Conservation (phyloP, 2,797 vertebrate species). For the Geotria australis region DNA sequence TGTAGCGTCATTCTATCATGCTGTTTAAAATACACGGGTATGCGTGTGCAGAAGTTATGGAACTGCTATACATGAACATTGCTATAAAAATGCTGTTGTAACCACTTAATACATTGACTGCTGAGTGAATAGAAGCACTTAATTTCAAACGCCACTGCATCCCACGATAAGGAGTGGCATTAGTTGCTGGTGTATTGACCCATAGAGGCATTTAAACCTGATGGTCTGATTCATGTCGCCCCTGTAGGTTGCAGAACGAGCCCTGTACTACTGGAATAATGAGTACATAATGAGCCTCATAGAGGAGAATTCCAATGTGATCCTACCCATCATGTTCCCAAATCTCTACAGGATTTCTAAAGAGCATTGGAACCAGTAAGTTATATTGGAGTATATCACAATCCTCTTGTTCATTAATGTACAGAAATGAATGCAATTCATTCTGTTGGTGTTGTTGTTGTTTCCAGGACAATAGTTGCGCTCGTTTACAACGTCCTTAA, state of each 20-base stretch:
- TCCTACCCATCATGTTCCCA: neutral
- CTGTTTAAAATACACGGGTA: too few relatives aligned
- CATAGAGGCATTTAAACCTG: too few relatives aligned
- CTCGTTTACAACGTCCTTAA: neutral
- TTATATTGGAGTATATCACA: neutral
- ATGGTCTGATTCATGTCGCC: neutral
- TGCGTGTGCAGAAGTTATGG: too few relatives aligned
- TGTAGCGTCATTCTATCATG: too few relatives aligned
- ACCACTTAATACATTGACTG: too few relatives aligned
- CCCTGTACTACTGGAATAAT: neutral
- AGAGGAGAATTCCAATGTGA: neutral
- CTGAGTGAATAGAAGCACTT: too few relatives aligned
- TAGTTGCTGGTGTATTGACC: too few relatives aligned
- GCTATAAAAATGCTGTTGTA: too few relatives aligned
- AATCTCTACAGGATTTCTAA: neutral
- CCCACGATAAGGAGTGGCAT: too few relatives aligned
- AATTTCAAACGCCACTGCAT: too few relatives aligned
- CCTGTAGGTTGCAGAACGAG: neutral
- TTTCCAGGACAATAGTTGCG: neutral
- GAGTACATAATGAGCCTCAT: neutral
- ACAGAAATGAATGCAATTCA: neutral
- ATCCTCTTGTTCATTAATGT: neutral
- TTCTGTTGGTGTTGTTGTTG: conserved; percentile 1
- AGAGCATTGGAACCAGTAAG: neutral
- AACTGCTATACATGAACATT: too few relatives aligned